Evolutionary conservation across 2,888 invertebrate genomes (phyloP).

Genomic region (Ferrisia virgata): DNA sequence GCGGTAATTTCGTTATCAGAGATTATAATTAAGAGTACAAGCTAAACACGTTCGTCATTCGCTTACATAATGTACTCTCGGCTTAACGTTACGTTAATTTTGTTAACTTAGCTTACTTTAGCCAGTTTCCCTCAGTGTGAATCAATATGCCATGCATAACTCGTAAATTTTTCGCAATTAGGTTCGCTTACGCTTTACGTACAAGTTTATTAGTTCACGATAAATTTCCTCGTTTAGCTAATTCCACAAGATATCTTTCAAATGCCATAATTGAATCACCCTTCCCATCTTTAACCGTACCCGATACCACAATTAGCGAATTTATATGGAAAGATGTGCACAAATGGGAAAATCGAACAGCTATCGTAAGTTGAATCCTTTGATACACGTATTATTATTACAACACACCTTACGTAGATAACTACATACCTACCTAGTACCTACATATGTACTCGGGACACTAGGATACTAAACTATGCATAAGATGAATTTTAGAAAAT

Average conservation of each 20-base stretch:
- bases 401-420: too few species aligned
- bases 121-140: background rate
- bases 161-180: background rate
- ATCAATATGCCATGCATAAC: background rate
- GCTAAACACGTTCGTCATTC: background rate
- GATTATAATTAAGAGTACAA: background rate
- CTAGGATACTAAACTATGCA: too few species aligned
- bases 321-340: constrained; percentile 64
- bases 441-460: too few species aligned
- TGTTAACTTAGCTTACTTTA: background rate
- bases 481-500: background rate
- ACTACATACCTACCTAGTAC: too few species aligned
- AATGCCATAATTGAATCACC: background rate
- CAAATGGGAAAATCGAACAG: constrained; percentile 63
- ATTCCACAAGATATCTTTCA: background rate
- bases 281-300: background rate
- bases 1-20: background rate
- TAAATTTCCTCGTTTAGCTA: background rate
- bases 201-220: background rate
- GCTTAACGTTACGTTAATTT: background rate
- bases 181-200: background rate
- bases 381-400: too few species aligned
- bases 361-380: constrained; percentile 59
- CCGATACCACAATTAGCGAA: constrained; percentile 57
- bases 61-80: background rate